These are phyloP conservation scores for Peromyscus maniculatus DNA, from an alignment of 2,113 vertebrate genomes.

Conservation along the genomic window DNA sequence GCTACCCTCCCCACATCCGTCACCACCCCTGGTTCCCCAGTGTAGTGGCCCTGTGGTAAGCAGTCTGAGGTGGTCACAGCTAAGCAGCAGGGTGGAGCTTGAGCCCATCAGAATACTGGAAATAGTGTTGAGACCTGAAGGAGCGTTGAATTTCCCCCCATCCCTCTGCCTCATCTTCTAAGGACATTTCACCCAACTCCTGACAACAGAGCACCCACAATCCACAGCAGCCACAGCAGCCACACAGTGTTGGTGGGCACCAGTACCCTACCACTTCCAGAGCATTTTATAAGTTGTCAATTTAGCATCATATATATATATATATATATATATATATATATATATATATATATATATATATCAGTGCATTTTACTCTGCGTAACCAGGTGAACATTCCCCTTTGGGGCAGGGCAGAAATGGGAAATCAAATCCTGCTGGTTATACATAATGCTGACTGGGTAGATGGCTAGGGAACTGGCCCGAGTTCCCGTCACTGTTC, in stretches of 20 bases:
- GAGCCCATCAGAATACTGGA: neutral
- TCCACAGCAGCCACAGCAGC: neutral
- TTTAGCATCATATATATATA: neutral
- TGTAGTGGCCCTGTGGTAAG: neutral
- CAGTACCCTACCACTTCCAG: neutral
- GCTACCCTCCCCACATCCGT: neutral
- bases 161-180: neutral
- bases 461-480: neutral
- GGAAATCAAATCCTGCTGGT: neutral
- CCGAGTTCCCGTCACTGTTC: neutral
- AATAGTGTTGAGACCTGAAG: neutral
- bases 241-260: neutral
- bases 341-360: no score
- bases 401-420: neutral
- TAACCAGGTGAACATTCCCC: neutral
- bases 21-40: neutral
- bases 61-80: neutral
- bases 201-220: neutral
- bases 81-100: neutral
- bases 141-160: neutral
- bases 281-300: neutral
- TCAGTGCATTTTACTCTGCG: neutral
- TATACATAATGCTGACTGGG: neutral
- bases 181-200: neutral
- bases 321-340: no score